Percentiles rank a stretch among this genome's conserved stretches.
These are phyloP conservation scores for Geotrupes spiniger DNA, from an alignment of 2,888 invertebrate genomes.

Conservation along the genomic window DNA sequence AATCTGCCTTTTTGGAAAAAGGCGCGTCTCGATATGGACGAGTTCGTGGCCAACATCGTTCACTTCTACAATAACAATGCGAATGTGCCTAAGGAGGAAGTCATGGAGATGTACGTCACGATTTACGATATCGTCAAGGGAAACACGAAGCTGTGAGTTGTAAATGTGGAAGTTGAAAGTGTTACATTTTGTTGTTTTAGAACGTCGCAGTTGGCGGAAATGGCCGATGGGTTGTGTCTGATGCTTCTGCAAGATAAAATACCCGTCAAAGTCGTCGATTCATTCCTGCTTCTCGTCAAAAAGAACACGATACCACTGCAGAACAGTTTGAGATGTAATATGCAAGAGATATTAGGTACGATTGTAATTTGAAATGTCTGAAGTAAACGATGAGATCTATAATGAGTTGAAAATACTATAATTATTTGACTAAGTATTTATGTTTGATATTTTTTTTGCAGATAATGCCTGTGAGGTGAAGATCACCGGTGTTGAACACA, in stretches of 20 bases:
- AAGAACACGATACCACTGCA: conserved; percentile 56
- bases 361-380: too few species aligned
- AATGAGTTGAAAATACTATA: too few species aligned
- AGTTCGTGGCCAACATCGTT: conserved; percentile 23
- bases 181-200: conserved; percentile 30
- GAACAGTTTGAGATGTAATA: conserved; percentile 49
- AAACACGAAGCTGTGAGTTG: too few species aligned
- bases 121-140: conserved; percentile 7
- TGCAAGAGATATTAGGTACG: conserved; percentile 51
- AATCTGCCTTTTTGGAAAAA: conserved; percentile 32
- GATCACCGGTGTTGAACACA: neutral
- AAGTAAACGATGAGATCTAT: too few species aligned
- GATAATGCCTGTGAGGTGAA: conserved; percentile 2
- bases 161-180: too few species aligned
- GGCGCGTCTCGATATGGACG: conserved; percentile 29
- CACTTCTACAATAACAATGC: conserved; percentile 10
- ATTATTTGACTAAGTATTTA: too few species aligned
- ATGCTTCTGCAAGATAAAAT: conserved; percentile 56
- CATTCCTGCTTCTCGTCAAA: conserved; percentile 58
- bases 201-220: conserved; percentile 45
- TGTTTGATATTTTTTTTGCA: conserved; percentile 7
- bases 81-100: neutral
- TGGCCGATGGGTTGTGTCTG: conserved; percentile 51
- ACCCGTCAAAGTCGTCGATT: conserved; percentile 54
- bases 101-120: conserved; percentile 14